phyloP scores from a whole-genome alignment of 1,140 invertebrate species.

The Diachasma alloeum region DNA sequence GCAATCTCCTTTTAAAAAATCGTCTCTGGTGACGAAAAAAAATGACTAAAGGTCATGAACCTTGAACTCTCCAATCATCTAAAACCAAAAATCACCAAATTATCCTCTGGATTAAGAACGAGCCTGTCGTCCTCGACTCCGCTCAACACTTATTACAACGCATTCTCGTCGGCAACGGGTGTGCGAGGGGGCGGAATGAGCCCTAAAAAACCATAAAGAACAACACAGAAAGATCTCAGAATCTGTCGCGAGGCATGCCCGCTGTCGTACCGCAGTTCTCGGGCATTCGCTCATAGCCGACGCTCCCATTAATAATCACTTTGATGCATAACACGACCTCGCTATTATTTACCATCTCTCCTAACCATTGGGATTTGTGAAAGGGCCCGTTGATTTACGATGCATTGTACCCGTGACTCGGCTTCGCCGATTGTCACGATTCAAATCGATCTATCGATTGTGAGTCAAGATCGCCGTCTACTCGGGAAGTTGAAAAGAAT shows the following conservation, averaged over 20 bases:
- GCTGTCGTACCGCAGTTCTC: constrained; percentile 43
- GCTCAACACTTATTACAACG: constrained; percentile 43
- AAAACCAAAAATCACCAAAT: background rate
- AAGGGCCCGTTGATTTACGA: constrained; percentile 43
- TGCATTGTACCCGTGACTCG: constrained; percentile 39
- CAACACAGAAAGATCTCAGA: constrained; percentile 14
- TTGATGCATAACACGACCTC: constrained; percentile 53
- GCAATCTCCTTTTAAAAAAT: too few species aligned
- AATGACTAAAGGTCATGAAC: constrained; percentile 10
- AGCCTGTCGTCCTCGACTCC: constrained; percentile 43
- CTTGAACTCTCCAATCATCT: background rate
- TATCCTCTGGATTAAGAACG: constrained; percentile 45
- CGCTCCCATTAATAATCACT: constrained; percentile 59
- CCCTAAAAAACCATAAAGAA: constrained; percentile 17
- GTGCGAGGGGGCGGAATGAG: background rate
- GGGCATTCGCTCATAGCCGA: constrained; percentile 50
- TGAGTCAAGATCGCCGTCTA: background rate
- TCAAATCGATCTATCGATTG: background rate
- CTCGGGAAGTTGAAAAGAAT: background rate
- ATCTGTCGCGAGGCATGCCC: constrained; percentile 46
- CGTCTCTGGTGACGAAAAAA: too few species aligned
- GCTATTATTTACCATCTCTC: constrained; percentile 43
- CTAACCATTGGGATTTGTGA: background rate
- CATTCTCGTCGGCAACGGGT: constrained; percentile 2
- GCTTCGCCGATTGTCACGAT: background rate